These are phyloP conservation scores for Parotocinclus haroldoi DNA, from an alignment of 2,797 vertebrate genomes.

Conservation along the genomic window DNA sequence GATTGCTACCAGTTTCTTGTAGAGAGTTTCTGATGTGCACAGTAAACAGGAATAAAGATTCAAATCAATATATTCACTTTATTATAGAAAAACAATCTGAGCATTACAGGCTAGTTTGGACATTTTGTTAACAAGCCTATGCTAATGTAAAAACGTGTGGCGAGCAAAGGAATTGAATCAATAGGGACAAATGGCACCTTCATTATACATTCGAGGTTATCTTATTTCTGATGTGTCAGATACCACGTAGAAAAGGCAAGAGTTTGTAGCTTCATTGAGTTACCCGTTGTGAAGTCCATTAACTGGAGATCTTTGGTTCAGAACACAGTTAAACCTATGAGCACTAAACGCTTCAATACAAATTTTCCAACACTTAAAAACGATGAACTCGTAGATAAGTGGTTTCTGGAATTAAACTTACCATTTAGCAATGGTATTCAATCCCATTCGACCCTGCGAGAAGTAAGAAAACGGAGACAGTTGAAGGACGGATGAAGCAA, in stretches of 20 bases:
- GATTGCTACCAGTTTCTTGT: too few species aligned
- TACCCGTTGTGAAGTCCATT: conserved; percentile 39
- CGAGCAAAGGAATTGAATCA: conserved; percentile 21
- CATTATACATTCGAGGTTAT: conserved; percentile 17
- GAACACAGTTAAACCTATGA: not conserved
- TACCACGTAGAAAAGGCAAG: conserved; percentile 4
- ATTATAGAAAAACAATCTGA: too few species aligned
- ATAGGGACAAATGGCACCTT: conserved; percentile 36
- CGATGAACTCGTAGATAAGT: conserved; percentile 1
- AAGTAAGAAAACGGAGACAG: too few species aligned
- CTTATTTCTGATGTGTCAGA: not conserved
- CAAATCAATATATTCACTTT: too few species aligned
- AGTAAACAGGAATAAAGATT: too few species aligned
- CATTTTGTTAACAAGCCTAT: too few species aligned
- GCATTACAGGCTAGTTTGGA: too few species aligned
- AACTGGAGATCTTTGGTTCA: conserved; percentile 40
- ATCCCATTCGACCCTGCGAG: conserved; percentile 14
- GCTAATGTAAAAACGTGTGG: not conserved
- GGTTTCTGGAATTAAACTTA: conserved; percentile 11
- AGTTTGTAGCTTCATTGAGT: conserved; percentile 40
- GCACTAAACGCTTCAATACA: not conserved
- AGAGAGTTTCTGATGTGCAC: too few species aligned
- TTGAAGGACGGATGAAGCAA: too few species aligned
- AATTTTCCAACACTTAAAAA: not conserved
- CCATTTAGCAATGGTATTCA: not conserved